Base-by-base conservation (phyloP, 2,888 invertebrate genomes). In the Meteorus cinctellus region DNA sequence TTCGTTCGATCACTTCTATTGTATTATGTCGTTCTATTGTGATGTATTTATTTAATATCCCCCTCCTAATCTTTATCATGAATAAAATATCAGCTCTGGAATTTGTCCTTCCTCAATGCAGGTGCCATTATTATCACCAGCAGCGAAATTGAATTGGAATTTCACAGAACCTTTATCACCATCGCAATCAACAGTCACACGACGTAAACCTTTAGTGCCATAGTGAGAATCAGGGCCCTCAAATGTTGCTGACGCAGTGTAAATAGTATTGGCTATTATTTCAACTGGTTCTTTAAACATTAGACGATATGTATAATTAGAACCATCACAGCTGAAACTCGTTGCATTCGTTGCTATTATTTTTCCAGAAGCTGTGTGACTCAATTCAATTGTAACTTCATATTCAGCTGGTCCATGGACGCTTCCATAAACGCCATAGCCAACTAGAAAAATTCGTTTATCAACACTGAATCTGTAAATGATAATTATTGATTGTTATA, bases 141-240 rank as follows among this genome's bases (percentile, higher is more conserved):
- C 94, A 1, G 95, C 95, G 86, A 94, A 95, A 3, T 94, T 94
- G 89, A 96, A 96, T 86, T 95, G 94, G 88, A 96, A 96, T 4
- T 94, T 94, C 0, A 96, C 93, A 85, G 94, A 94, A n/a, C 92
- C 92, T 76, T 94, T 94, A n/a, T 94, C 94, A 74, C 93, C 92
- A 81, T 93, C 93, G 82, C 94, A 94, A 86, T 95, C 95, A 4
- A 95, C 93, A 0, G 93, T 93, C 14, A 96, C 94, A 73, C 94
- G 94, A 4, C 95, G 92, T 16, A 94, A 90, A 0, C 96, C 96
- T 87, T 95, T 95, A 0, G 95, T 94, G 71, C 96, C 96, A 89
- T 96, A 96, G 90, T 95, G 95, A 0, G 96, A 95, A 89, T 96
- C 96, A n/a, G 95, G 94, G 76, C 96, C 96, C 95, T 95, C 95